These are phyloP conservation scores for Thamnophis sirtalis DNA, from an alignment of 2,113 vertebrate genomes.

Conservation along the genomic window DNA sequence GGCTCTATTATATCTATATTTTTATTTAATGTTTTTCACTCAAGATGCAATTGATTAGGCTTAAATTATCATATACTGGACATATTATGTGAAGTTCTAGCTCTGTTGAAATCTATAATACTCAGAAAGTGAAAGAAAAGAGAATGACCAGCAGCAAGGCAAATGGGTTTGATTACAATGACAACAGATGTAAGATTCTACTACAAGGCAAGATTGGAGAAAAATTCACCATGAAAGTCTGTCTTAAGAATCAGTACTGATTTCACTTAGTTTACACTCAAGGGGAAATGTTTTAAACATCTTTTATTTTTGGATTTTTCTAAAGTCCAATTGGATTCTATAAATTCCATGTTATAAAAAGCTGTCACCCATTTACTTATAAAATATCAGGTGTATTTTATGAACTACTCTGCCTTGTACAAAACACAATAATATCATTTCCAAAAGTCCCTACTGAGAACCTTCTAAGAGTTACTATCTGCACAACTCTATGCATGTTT, in stretches of 20 bases:
- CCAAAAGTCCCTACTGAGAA: not conserved
- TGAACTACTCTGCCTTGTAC: not conserved
- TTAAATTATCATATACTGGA: not conserved
- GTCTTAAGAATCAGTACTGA: not conserved
- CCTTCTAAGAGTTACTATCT: not conserved
- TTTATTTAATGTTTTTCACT: not conserved
- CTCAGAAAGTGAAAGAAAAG: not conserved
- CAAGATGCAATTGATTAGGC: not conserved
- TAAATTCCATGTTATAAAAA: not conserved
- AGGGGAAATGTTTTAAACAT: not conserved
- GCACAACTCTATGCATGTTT: not conserved
- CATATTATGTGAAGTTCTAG: not conserved
- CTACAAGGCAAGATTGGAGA: not conserved
- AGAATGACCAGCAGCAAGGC: not conserved
- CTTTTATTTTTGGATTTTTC: not conserved
- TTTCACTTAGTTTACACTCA: not conserved
- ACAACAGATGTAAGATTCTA: not conserved
- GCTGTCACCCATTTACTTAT: not conserved
- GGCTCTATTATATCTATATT: not conserved
- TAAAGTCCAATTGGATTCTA: not conserved
- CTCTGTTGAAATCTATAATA: not conserved
- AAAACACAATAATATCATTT: not conserved
- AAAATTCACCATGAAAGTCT: not conserved
- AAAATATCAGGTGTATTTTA: not conserved
- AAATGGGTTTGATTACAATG: not conserved